Evolutionary conservation across 2,888 invertebrate genomes (phyloP).

Genomic region (Phoenoteleia sp.): DNA sequence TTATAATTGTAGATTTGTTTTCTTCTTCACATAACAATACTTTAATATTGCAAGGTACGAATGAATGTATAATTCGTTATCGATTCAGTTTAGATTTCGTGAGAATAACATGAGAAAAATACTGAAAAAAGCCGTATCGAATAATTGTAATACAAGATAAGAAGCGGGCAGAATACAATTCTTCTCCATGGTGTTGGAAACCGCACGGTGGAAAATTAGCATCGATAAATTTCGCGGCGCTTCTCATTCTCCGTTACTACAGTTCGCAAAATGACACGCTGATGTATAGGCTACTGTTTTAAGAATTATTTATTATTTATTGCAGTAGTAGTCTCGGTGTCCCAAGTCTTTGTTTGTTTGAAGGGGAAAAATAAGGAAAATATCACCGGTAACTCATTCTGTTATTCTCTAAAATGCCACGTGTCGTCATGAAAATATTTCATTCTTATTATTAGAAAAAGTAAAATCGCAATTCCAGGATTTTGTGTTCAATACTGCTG

Average conservation of each 20-base stretch:
- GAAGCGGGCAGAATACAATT: constrained; percentile 79
- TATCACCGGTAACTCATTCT: constrained; percentile 57
- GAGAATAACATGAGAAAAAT: background rate
- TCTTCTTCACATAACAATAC: background rate
- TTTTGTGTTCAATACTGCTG: no score
- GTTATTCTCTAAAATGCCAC: constrained; percentile 44
- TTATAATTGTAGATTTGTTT: constrained; percentile 11
- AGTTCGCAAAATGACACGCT: constrained; percentile 85
- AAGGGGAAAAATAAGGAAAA: constrained; percentile 69
- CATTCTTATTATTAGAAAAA: constrained; percentile 10
- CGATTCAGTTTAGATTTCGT: constrained; percentile 11
- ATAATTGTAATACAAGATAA: constrained; percentile 69
- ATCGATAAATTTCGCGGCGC: constrained; percentile 86
- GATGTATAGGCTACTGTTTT: constrained; percentile 86
- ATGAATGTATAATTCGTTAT: background rate
- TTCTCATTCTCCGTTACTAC: constrained; percentile 80
- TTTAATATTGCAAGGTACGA: background rate
- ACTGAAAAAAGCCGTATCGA: constrained; percentile 30
- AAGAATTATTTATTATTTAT: constrained; percentile 86
- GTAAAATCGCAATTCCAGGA: no score
- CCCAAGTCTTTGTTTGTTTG: constrained; percentile 64
- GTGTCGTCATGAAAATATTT: constrained; percentile 52
- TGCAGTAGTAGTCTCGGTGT: constrained; percentile 71
- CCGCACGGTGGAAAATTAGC: constrained; percentile 85
- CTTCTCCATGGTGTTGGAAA: constrained; percentile 80